phyloP scores from a whole-genome alignment of 2,888 invertebrate genomes.

The Machimus atricapillus region DNA sequence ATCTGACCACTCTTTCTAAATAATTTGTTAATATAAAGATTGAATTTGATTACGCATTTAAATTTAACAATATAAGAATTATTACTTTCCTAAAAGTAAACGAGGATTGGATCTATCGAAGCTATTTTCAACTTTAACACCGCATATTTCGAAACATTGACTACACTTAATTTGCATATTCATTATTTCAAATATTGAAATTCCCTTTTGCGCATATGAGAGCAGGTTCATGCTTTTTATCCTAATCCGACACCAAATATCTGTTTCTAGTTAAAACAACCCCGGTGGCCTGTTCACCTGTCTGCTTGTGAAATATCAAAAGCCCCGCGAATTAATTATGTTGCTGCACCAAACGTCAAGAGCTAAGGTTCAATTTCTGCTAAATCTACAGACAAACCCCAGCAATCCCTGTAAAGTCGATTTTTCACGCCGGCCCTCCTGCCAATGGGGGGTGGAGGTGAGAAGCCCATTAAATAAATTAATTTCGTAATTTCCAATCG shows the following conservation, averaged over 20 bases:
- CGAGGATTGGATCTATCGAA: no score
- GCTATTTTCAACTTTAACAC: no score
- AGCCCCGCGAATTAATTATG: neutral
- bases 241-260: neutral
- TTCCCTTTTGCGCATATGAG: no score
- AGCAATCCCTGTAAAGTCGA: neutral
- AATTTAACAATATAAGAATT: no score
- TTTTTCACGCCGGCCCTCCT: neutral
- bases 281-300: neutral
- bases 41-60: no score
- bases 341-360: neutral
- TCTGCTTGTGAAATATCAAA: neutral
- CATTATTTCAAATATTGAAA: no score
- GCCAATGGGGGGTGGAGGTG: neutral
- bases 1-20: no score
- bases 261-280: neutral
- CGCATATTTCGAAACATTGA: no score
- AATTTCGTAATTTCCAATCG: neutral
- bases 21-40: no score
- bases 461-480: neutral
- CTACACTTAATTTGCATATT: no score
- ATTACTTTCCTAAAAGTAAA: no score
- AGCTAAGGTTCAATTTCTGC: neutral
- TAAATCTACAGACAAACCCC: neutral
- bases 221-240: neutral